These are phyloP conservation scores for Otocyon megalotis DNA, from an alignment of 2,113 vertebrate species.

Conservation along the genomic window DNA sequence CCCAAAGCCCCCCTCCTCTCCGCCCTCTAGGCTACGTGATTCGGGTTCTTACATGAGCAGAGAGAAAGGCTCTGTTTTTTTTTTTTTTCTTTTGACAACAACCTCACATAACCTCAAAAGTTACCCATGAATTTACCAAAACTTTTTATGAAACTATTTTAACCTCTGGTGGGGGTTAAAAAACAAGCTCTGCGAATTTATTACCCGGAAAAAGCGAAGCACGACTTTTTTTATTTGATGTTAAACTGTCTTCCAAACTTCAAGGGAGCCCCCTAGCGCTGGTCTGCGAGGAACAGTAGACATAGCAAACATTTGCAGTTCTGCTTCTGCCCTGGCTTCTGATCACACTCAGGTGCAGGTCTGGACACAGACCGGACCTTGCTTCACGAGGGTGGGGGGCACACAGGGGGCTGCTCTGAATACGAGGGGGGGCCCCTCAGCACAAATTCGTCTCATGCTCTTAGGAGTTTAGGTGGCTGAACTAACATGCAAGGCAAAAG, in stretches of 20 bases:
- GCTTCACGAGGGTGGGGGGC: background rate
- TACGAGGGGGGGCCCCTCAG: background rate
- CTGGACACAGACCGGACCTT: no score
- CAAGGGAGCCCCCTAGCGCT: constrained; percentile 75
- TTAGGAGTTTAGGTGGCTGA: background rate
- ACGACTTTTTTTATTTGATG: constrained; percentile 31
- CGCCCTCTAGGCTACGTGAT: background rate
- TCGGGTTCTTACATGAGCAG: constrained; percentile 43
- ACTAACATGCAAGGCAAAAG: background rate
- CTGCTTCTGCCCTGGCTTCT: background rate
- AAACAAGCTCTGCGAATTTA: constrained; percentile 80
- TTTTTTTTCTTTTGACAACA: constrained; percentile 42
- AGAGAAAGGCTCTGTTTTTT: constrained; percentile 54
- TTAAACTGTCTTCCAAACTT: constrained; percentile 60
- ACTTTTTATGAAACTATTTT: constrained; percentile 79
- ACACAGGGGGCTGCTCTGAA: background rate
- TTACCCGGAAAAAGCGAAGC: constrained; percentile 58
- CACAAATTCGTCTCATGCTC: background rate
- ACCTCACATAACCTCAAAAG: constrained; percentile 82
- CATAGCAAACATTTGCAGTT: background rate
- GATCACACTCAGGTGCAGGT: background rate
- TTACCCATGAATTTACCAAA: constrained; percentile 81
- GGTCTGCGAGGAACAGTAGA: accelerated
- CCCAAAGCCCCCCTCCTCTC: background rate
- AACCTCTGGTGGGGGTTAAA: constrained; percentile 81